Percentiles rank a stretch among this genome's conserved stretches.
Evolutionary conservation across 1,140 invertebrate species (phyloP).

Genomic region (Prorops nasuta): DNA sequence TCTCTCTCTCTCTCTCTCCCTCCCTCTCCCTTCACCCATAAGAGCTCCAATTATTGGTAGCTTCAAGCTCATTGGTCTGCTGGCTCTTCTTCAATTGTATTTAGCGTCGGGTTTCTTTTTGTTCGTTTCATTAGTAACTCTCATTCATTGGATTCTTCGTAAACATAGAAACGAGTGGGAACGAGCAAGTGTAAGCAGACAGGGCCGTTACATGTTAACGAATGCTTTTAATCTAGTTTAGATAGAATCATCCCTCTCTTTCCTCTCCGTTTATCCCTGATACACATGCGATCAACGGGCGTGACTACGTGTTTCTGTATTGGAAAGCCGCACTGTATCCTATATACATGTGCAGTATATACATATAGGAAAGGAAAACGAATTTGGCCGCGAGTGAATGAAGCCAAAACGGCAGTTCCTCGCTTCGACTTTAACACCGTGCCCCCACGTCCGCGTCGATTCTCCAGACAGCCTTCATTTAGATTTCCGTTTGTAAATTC

Average conservation of each 20-base stretch:
- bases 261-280: constrained; percentile 7
- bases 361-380: constrained; percentile 5
- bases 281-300: constrained; percentile 12
- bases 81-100: too few relatives aligned
- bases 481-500: constrained; percentile 44
- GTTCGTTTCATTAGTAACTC: too few relatives aligned
- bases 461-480: constrained; percentile 38
- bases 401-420: constrained; percentile 1
- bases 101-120: too few relatives aligned
- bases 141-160: constrained; percentile 17
- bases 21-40: not conserved
- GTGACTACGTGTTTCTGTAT: constrained; percentile 2
- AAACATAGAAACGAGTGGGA: constrained; percentile 11
- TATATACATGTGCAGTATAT: too few relatives aligned
- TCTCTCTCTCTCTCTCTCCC: too few relatives aligned
- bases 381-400: constrained; percentile 16
- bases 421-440: constrained; percentile 8
- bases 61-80: too few relatives aligned
- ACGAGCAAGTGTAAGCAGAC: constrained; percentile 21
- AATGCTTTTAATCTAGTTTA: constrained; percentile 42
- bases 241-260: constrained; percentile 21
- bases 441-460: constrained; percentile 21
- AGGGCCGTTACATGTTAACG: constrained; percentile 34
- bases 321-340: too few relatives aligned
- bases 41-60: too few relatives aligned